phyloP scores from a whole-genome alignment of 2,888 invertebrate species.

The Ellobium chinense region DNA sequence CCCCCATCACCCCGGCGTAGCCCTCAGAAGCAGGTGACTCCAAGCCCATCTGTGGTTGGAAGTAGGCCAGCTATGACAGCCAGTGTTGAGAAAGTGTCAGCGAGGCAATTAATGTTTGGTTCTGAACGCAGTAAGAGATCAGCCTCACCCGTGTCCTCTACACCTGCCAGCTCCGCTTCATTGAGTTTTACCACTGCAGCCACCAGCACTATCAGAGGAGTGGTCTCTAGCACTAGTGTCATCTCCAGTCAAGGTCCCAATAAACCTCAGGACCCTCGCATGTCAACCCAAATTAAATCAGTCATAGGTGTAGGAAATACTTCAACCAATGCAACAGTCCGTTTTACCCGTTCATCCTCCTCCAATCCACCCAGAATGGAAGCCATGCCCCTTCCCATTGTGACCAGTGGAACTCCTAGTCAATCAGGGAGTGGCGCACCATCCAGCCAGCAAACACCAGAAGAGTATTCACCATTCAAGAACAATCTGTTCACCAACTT shows the following conservation, averaged over 20 bases:
- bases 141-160: constrained; percentile 56
- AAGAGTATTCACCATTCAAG: constrained; percentile 92
- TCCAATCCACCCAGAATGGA: constrained; percentile 45
- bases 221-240: constrained; percentile 24
- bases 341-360: not conserved
- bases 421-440: constrained; percentile 24
- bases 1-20: constrained; percentile 55
- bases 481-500: constrained; percentile 85
- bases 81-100: constrained; percentile 60
- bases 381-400: constrained; percentile 71
- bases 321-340: constrained; percentile 4
- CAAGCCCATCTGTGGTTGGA: constrained; percentile 14
- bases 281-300: constrained; percentile 24
- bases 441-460: constrained; percentile 77
- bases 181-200: constrained; percentile 30
- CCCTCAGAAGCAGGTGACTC: constrained; percentile 58
- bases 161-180: constrained; percentile 44
- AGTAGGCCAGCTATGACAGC: constrained; percentile 29
- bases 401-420: constrained; percentile 54
- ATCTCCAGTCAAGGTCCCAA: constrained; percentile 14
- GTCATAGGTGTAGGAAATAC: constrained; percentile 6
- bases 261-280: constrained; percentile 23
- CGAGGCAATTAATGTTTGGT: constrained; percentile 75
- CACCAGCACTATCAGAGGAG: constrained; percentile 39
- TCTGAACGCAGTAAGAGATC: constrained; percentile 49